Conservation (phyloP, 2,797 vertebrate species). For the Falco biarmicus region DNA sequence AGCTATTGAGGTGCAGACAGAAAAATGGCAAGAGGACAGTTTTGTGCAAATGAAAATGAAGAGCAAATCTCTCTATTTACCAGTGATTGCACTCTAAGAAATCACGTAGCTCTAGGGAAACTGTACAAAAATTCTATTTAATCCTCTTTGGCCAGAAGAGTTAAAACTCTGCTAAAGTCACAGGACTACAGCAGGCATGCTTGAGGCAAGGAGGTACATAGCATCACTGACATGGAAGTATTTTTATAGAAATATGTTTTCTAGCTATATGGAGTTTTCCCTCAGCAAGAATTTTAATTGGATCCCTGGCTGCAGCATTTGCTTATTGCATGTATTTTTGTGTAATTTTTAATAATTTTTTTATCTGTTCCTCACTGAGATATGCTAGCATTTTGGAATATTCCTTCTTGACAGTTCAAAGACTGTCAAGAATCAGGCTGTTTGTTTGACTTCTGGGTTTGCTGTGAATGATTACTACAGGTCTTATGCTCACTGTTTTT, state of each 20-base stretch:
- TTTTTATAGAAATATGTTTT: background rate
- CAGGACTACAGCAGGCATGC: background rate
- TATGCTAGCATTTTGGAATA: background rate
- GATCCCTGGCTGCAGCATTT: background rate
- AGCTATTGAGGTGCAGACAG: background rate
- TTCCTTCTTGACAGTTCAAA: background rate
- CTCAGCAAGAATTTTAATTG: background rate
- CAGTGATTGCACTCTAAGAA: background rate
- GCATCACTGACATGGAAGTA: background rate
- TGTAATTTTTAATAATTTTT: slow-evolving; percentile 11
- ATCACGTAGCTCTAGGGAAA: background rate
- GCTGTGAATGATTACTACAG: slow-evolving; percentile 12
- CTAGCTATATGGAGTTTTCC: background rate
- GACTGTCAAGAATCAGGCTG: background rate
- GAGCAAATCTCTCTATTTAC: background rate
- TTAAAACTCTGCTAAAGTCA: background rate
- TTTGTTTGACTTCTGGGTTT: slow-evolving; percentile 15
- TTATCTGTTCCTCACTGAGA: background rate
- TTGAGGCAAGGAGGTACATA: background rate
- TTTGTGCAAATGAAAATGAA: background rate
- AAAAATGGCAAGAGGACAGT: background rate
- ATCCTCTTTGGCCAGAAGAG: background rate
- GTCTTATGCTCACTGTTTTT: background rate
- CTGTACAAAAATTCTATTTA: background rate
- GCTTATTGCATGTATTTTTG: background rate